Evolutionary conservation across 2,888 invertebrate species (phyloP).

Genomic region (Lasioglossum oenotherae): DNA sequence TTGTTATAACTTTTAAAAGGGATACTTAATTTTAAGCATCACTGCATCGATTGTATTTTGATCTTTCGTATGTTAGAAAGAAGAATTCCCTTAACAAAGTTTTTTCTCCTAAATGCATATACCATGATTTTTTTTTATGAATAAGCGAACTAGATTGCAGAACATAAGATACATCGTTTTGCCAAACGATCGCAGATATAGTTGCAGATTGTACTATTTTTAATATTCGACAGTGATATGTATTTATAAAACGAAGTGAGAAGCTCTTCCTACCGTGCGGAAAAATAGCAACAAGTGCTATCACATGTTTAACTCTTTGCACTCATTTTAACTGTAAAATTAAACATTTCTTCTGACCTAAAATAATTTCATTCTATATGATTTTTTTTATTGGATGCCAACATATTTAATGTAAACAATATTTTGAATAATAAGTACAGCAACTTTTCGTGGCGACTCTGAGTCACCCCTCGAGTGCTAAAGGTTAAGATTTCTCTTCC

Average conservation of each 20-base stretch:
- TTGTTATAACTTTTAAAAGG: conserved; percentile 17
- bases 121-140: neutral
- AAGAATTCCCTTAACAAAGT: neutral
- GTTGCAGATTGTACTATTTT: conserved; percentile 39
- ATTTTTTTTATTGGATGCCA: too few species aligned
- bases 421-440: too few species aligned
- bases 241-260: conserved; percentile 13
- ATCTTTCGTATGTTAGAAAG: neutral
- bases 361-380: too few species aligned
- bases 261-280: conserved; percentile 10
- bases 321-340: too few species aligned
- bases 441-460: too few species aligned
- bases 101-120: neutral
- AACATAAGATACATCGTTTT: neutral
- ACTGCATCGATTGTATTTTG: neutral
- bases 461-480: too few species aligned
- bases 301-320: neutral
- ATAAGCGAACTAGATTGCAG: neutral
- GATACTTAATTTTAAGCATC: neutral
- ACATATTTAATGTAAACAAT: too few species aligned
- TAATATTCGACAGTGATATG: conserved; percentile 28
- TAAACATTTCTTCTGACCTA: too few species aligned
- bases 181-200: conserved; percentile 15
- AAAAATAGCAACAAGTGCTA: conserved; percentile 14
- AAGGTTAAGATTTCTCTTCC: neutral